Percentiles rank a stretch among this genome's conserved stretches.
Conservation (phyloP, 64 coral and sea anemone species). For the Pocillopora damicornis region DNA sequence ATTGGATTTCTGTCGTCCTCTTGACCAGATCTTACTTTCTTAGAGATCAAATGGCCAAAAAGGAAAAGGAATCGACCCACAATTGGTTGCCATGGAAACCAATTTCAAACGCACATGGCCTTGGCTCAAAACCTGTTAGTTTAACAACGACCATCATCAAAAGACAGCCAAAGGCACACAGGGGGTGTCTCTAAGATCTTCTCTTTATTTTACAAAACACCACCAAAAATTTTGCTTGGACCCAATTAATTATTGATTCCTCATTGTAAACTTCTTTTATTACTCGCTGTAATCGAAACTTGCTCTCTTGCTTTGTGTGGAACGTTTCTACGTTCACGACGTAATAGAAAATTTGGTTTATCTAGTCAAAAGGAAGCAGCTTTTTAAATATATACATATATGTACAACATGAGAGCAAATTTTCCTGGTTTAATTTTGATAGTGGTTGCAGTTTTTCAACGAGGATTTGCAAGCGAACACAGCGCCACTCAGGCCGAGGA, state of each 20-base stretch:
- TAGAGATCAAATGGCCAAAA: not conserved
- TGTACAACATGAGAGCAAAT: not conserved
- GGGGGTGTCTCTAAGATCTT: not conserved
- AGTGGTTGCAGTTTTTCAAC: not conserved
- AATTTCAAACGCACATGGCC: not conserved
- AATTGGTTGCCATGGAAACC: constrained; percentile 3
- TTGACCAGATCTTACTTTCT: too few species aligned
- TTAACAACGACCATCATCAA: not conserved
- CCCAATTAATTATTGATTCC: constrained; percentile 10
- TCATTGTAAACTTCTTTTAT: not conserved
- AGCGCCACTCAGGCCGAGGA: not conserved
- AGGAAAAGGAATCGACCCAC: not conserved
- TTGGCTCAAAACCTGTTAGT: not conserved
- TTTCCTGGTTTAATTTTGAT: not conserved
- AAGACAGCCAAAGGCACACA: not conserved
- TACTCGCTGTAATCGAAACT: too few species aligned
- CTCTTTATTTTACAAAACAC: not conserved
- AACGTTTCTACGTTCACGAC: not conserved
- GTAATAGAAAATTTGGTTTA: not conserved
- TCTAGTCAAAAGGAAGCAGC: too few species aligned
- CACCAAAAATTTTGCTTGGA: constrained; percentile 26
- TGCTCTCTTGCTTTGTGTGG: not conserved
- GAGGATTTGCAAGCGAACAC: not conserved
- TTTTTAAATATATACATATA: not conserved
- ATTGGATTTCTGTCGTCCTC: too few species aligned